Conservation (phyloP, 1,140 invertebrate species). For the Pygmarrhopalites habei region DNA sequence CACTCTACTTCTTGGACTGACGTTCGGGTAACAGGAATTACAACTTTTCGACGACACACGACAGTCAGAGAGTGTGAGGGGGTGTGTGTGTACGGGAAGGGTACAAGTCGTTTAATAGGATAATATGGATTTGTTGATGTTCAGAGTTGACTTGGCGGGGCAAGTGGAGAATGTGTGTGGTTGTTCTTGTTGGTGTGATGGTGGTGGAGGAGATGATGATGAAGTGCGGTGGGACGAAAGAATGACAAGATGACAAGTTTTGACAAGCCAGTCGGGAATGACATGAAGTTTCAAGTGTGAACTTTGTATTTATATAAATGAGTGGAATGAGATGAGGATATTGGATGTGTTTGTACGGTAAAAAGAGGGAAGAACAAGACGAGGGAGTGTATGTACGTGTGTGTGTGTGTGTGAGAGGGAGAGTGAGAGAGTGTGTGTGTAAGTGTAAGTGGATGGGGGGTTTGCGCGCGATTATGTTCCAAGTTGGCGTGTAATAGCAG, state of each 20-base stretch:
- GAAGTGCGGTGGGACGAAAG: slow-evolving; percentile 14
- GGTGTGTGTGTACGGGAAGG: too few species aligned
- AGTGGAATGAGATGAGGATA: slow-evolving; percentile 21
- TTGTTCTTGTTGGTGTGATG: slow-evolving; percentile 1
- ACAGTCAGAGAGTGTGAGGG: too few species aligned
- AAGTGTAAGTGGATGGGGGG: slow-evolving; percentile 16
- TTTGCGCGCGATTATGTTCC: slow-evolving; percentile 34
- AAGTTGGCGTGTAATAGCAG: slow-evolving; percentile 36
- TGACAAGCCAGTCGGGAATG: slow-evolving; percentile 26
- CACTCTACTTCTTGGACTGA: too few species aligned
- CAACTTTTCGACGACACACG: too few species aligned
- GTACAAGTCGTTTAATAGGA: too few species aligned
- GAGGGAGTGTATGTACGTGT: background rate
- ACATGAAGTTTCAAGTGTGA: slow-evolving; percentile 32
- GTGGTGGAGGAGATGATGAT: slow-evolving; percentile 10
- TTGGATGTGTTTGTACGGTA: background rate
- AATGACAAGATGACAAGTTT: slow-evolving; percentile 33
- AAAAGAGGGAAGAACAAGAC: background rate
- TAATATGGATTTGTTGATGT: too few species aligned
- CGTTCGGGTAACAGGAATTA: too few species aligned
- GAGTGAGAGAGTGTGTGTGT: slow-evolving; percentile 2
- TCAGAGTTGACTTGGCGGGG: too few species aligned
- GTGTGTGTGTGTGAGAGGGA: slow-evolving; percentile 9
- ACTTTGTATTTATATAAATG: slow-evolving; percentile 34
- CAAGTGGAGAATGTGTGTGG: background rate